phyloP scores from a whole-genome alignment of 1,140 invertebrate species.

The Himalopsyche phryganea region DNA sequence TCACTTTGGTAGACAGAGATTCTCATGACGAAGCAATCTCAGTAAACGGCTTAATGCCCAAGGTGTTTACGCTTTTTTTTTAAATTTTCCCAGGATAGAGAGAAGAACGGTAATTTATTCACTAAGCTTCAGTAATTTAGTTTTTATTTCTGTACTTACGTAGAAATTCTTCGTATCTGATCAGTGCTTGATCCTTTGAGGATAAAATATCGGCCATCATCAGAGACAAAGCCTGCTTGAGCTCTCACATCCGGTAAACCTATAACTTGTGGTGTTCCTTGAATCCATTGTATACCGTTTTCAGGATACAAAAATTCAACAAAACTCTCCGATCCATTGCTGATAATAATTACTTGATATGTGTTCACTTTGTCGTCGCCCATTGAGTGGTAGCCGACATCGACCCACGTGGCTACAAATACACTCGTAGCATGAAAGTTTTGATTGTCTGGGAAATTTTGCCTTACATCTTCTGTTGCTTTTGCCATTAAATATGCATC shows the following conservation, averaged over 20 bases:
- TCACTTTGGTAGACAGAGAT: too few species aligned
- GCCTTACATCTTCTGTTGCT: conserved; percentile 64
- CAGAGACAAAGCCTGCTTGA: conserved; percentile 86
- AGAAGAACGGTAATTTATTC: too few species aligned
- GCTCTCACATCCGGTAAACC: conserved; percentile 81
- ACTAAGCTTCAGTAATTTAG: too few species aligned
- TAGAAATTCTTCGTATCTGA: conserved; percentile 60
- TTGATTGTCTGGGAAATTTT: conserved; percentile 64
- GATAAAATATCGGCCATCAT: conserved; percentile 67
- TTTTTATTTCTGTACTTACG: too few species aligned
- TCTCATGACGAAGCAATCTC: too few species aligned
- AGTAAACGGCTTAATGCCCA: too few species aligned
- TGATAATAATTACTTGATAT: conserved; percentile 80
- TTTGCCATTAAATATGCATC: conserved; percentile 60
- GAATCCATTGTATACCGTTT: conserved; percentile 87
- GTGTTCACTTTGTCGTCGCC: conserved; percentile 57
- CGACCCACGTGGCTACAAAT: conserved; percentile 73
- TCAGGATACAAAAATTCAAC: conserved; percentile 83
- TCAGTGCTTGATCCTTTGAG: conserved; percentile 84
- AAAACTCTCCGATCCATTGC: conserved; percentile 78
- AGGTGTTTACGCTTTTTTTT: too few species aligned
- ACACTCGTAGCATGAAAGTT: conserved; percentile 62
- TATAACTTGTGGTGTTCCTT: conserved; percentile 62
- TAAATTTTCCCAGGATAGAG: too few species aligned
- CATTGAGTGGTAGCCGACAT: conserved; percentile 57